Evolutionary conservation across 2,113 vertebrate species (phyloP), one percentile per base, ranked within the genome.

Genomic region (Todiramphus saurophagus): DNA sequence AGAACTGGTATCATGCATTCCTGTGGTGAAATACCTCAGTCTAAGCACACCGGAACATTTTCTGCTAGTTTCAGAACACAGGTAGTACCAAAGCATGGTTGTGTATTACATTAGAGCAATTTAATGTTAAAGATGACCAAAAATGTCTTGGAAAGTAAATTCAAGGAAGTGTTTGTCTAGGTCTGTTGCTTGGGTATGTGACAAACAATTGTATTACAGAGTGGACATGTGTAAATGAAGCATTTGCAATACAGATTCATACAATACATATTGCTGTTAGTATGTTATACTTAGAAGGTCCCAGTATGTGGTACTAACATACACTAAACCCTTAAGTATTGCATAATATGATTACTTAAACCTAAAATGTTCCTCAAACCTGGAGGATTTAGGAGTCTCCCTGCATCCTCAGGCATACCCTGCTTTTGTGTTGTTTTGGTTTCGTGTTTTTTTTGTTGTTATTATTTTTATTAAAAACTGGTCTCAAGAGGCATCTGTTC

Each of bases 161-260:
- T 62, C 39, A 56, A 6, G 68, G 41, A 50, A 46, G 12, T 9
- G 79, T 89, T 76, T 85, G 46, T 12, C 30, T 58, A 5, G 20
- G 11, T 21, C n/a, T 82, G 20, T 70, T 66, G 12, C 35, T 35
- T 85, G 62, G 13, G 9, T 67, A 23, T 79, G 41, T 81, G 41
- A 31, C 30, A 5, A 48, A 1, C n/a, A 33, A 51, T 14, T 73
- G 16, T 75, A 33, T 83, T 92, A n/a, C 21, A 75, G 33, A 27
- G 46, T 23, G 27, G 59, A 43, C 10, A 2, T 4, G 4, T 0
- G 0, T 56, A 35, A 85, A 63, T 1, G 5, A 13, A 60, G 27
- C 13, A 31, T 2, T 5, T 68, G 43, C 35, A 41, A 1, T 37
- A 33, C 30, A 66, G 10, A 33, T 31, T 84, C 28, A n/a, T n/a